A percentile compares a stretch with the other conserved stretches of the same genome.
Conservation (phyloP, 2,888 invertebrate genomes). For the Petrolisthes manimaculis region DNA sequence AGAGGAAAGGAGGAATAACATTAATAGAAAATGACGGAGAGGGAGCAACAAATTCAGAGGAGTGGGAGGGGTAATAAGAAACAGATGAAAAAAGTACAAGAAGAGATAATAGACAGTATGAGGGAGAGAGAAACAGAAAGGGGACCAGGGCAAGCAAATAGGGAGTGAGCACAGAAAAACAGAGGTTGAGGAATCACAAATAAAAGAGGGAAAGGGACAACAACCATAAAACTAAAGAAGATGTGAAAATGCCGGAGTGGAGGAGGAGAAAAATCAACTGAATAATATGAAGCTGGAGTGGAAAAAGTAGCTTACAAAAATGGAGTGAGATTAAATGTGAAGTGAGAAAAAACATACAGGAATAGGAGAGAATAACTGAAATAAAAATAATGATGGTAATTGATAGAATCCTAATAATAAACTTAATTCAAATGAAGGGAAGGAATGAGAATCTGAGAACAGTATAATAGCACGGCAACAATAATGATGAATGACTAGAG, state of each 20-base stretch:
- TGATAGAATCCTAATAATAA: too few species aligned
- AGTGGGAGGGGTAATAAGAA: not conserved
- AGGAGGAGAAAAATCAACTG: not conserved
- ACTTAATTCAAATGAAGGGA: too few species aligned
- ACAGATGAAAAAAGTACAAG: not conserved
- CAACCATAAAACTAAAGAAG: not conserved
- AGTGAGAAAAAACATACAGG: too few species aligned
- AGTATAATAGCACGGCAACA: too few species aligned
- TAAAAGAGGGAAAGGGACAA: not conserved
- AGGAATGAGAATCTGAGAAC: too few species aligned
- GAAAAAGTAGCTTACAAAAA: too few species aligned
- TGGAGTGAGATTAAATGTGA: too few species aligned
- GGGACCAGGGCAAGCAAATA: not conserved
- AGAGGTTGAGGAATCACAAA: not conserved
- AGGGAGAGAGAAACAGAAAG: constrained; percentile 17
- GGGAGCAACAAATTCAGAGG: not conserved
- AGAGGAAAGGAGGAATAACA: not conserved
- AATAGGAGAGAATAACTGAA: too few species aligned
- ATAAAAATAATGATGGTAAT: too few species aligned
- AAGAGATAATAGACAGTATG: not conserved
- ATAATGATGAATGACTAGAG: too few species aligned
- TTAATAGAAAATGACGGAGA: not conserved
- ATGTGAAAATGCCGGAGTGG: not conserved
- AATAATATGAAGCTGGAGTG: too few species aligned
- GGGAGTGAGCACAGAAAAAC: not conserved